Evolutionary conservation across 1,140 invertebrate genomes (phyloP).

Genomic region (Riptortus pedestris): DNA sequence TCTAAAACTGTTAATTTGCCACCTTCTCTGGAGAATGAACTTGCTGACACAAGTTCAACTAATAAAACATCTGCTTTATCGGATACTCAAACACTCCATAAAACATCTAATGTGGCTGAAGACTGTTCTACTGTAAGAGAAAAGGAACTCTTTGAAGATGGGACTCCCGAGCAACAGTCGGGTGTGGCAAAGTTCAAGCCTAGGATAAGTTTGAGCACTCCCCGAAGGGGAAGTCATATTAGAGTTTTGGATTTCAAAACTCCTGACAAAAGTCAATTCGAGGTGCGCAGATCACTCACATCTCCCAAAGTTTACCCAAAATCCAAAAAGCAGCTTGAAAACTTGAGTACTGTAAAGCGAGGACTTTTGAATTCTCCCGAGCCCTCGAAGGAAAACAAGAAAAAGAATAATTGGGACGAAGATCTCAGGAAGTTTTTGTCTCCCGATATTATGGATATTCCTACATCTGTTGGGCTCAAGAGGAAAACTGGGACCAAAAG

Average conservation of each 20-base stretch:
- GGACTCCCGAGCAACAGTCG: constrained; percentile 8
- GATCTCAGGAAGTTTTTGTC: constrained; percentile 16
- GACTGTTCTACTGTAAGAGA: no score
- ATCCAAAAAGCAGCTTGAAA: neutral
- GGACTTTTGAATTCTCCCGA: constrained; percentile 14
- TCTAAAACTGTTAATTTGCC: no score
- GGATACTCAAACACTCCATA: no score
- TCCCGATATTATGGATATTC: constrained; percentile 13
- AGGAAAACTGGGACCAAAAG: neutral
- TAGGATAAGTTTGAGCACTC: constrained; percentile 20
- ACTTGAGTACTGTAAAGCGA: neutral
- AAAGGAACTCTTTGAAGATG: no score
- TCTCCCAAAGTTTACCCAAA: constrained; percentile 21
- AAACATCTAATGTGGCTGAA: no score
- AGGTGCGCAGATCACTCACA: constrained; percentile 2
- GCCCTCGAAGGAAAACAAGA: constrained; percentile 7
- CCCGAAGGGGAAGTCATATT: constrained; percentile 21
- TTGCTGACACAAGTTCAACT: no score
- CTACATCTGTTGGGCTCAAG: constrained; percentile 10
- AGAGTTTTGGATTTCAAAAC: constrained; percentile 23
- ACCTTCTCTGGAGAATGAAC: no score
- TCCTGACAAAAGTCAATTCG: constrained; percentile 10
- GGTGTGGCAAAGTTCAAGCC: neutral
- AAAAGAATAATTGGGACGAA: constrained; percentile 20
- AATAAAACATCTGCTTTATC: no score